Evolutionary conservation across 2,888 invertebrate genomes (phyloP).

Genomic region (Cataglyphis cursor): DNA sequence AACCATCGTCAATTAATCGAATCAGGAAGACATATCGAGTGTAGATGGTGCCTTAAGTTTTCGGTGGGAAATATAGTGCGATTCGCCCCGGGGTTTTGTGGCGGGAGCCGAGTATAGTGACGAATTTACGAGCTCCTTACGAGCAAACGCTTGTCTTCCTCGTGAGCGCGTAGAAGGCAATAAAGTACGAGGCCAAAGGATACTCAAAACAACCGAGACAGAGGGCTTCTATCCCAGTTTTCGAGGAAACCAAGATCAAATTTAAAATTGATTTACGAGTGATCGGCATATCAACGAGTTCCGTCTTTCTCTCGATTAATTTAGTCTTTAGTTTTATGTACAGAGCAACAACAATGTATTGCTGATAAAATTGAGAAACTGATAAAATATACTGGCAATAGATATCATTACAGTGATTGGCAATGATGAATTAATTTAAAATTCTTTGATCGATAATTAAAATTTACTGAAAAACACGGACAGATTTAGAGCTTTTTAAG

Average conservation of each 20-base stretch:
- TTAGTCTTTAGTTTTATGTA: constrained; percentile 40
- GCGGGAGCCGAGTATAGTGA: constrained; percentile 80
- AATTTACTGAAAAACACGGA: not conserved
- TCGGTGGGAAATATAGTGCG: constrained; percentile 75
- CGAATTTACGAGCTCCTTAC: constrained; percentile 83
- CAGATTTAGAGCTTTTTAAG: not conserved
- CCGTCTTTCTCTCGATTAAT: not conserved
- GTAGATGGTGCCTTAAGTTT: constrained; percentile 70
- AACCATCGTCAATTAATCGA: constrained; percentile 41
- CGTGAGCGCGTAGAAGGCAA: constrained; percentile 72
- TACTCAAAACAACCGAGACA: constrained; percentile 75
- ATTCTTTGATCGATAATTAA: not conserved
- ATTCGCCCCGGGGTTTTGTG: constrained; percentile 74
- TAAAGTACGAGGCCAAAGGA: constrained; percentile 73
- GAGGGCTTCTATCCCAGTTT: constrained; percentile 66
- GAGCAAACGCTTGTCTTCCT: constrained; percentile 71
- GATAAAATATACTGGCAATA: not conserved
- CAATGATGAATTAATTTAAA: not conserved
- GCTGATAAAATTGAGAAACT: constrained; percentile 11
- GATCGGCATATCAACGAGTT: constrained; percentile 62
- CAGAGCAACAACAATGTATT: not conserved
- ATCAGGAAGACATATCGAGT: constrained; percentile 45
- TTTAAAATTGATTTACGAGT: constrained; percentile 77
- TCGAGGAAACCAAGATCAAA: constrained; percentile 67
- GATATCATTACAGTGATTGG: not conserved